Evolutionary conservation across 2,113 vertebrate species (phyloP), one percentile per base, ranked within the genome.

Genomic region (Mola mola): DNA sequence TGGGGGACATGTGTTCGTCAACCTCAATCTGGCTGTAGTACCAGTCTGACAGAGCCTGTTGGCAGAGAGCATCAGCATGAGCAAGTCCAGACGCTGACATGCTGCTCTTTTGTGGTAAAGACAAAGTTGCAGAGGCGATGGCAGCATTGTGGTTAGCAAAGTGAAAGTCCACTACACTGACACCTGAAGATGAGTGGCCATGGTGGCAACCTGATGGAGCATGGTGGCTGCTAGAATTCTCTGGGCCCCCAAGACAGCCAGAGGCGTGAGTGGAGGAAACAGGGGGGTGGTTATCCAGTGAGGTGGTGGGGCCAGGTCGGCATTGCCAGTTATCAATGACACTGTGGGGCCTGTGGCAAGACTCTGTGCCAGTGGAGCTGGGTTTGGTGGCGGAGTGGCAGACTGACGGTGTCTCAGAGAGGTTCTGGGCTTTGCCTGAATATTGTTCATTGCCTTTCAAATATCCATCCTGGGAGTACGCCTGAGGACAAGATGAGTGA

Each of bases 381-480:
- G 87, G 89, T 80, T 93, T 94, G 33, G 68, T 49, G 17, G 89
- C 80, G 0, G 91, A 84, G 87, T 94, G 95, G 78, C 91, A 94
- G 66, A 93, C 72, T 3, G 91, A 92, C 1, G 94, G 94, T 0
- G 95, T 95, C 34, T 95, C 93, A 0, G 94, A 94, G 68, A 95
- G 93, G 85, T 93, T 91, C 69, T 91, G 90, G 0, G 93, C 94
- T 56, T 91, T 92, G 1, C 94, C 93, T 0, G 88, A 89, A 80
- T 93, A 96, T 0, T 94, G 94, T 74, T 95, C 85, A 56, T 95
- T 95, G 71, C 94, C 94, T 86, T 90, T 95, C 82, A 96, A 89
- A 86, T 95, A 96, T 66, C 94, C 94, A 8, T 97, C 96, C 85
- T 97, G 94, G 38, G 95, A 98, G 72, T 95, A 98, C 0, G 93